Conservation (phyloP, 2,113 vertebrate genomes). For the Numida meleagris region DNA sequence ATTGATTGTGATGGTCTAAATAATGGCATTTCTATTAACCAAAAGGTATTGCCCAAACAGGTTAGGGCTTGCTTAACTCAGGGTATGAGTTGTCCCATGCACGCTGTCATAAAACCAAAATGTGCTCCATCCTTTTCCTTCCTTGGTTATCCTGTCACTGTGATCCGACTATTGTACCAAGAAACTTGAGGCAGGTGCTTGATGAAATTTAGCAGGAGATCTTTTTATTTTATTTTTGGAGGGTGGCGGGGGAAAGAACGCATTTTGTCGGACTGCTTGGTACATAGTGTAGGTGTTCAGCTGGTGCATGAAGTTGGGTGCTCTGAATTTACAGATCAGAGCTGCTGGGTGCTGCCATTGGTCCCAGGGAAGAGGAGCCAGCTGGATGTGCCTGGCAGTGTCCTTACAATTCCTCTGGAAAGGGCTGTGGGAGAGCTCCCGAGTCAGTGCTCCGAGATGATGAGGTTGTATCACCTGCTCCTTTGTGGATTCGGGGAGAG, state of each 20-base stretch:
- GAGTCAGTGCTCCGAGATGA: accelerated
- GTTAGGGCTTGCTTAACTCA: constrained; percentile 31
- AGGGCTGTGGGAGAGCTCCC: not conserved
- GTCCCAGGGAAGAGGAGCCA: accelerated
- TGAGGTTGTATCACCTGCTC: not conserved
- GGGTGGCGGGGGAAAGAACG: not conserved
- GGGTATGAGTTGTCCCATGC: not conserved
- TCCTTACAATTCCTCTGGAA: not conserved
- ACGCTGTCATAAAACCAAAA: not conserved
- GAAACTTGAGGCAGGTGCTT: not conserved
- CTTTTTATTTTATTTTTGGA: not conserved
- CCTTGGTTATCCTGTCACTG: not conserved
- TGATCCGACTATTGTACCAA: not conserved
- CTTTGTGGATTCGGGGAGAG: not conserved
- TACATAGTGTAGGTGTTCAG: accelerated
- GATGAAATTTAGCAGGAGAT: not conserved
- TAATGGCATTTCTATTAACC: constrained; percentile 64
- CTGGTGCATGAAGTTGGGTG: not conserved
- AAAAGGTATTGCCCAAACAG: constrained; percentile 26
- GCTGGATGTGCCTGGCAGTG: not conserved
- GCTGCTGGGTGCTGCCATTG: not conserved
- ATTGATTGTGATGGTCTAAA: constrained; percentile 73
- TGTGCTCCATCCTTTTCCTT: not conserved
- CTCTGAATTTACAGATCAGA: not conserved
- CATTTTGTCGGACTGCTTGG: not conserved